Base-by-base conservation (phyloP, 2,113 vertebrate genomes). In the Neomonachus schauinslandi region DNA sequence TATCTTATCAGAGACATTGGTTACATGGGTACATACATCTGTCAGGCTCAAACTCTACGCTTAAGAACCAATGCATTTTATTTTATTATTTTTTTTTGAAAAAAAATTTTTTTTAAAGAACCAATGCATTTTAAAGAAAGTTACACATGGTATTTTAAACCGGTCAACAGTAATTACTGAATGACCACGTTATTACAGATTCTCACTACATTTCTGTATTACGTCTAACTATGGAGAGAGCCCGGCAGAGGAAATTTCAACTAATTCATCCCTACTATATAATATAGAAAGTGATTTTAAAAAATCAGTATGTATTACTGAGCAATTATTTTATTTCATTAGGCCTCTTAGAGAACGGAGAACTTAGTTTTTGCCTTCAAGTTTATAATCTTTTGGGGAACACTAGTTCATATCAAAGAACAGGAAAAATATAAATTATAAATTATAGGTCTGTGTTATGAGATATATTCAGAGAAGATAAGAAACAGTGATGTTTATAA, bases 291-390 rank as follows among this genome's bases (percentile, higher is more conserved):
- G 53, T 65, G n/a, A 84, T 81, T 93, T 96, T 59, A 83, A 55
- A 55, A 72, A 86, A 74, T 86, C 26, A 92, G 13, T 88, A 76
- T 65, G 31, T 74, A 76, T 91, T 83, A 83, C 4, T 91, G 59
- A 92, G 16, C 39, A 18, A 74, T 89, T 93, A 93, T 61, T 95
- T 77, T 84, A 77, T 74, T 53, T 89, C 15, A 89, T 22, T 92
- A 86, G 21, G 18, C 72, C 72, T 65, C 19, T 57, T 28, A 69
- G 53, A 65, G 51, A 95, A 63, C 36, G 71, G 26, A 72, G 26
- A 96, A 82, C 49, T 61, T 67, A 31, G 9, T 94, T 94, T 96
- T 91, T 91, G 57, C 28, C 71, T 97, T 97, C 26, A 94, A 84
- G 16, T 24, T 79, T 89, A 63, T 55, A 89, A 87, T 39, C 67